Evolutionary conservation across 2,797 vertebrate species (phyloP), one percentile per base, ranked within the genome.

Genomic region (Chiloscyllium punctatum): DNA sequence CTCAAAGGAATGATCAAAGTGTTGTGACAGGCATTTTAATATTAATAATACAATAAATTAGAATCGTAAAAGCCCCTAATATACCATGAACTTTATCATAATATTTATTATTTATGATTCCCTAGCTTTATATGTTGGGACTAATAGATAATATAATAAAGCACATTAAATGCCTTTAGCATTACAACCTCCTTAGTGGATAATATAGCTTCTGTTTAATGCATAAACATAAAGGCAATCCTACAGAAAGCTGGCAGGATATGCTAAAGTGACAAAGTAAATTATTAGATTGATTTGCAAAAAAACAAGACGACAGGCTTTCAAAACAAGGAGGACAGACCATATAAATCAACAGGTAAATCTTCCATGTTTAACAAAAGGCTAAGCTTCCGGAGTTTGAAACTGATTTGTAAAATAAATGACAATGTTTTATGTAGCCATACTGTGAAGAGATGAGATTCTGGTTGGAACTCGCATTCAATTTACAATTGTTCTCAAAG

Each of bases 1-100:
- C 71, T 72, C 94, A 95, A 53, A 95, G 71, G 71, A 72, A 69
- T 48, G 11, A 95, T 95, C 71, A 95, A 72, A 51, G 94, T 37
- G 30, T 53, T 74, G 48, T 15, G 42, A 53, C 13, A 77, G 48
- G 71, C 51, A 95, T 77, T 95, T 95, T 72, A 53, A 48, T 53
- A n/a, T 21, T 72, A 51, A 95, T 77, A 66, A 72, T 95, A 21
- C 48, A 48, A 77, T 77, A 57, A 51, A 95, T 77, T 21, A 27
- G 15, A 74, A 74, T 77, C 33, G 27, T 91, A 91, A 91, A n/a
- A n/a, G 53, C 33, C 88, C 57, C 88, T 95, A 53, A 77, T 53
- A 37, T 30, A 23, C 30, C 48, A 33, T 53, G 30, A 95, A 95
- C 42, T 33, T 71, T 74, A 42, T 25, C 57, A 30, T 51, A 6